Evolutionary conservation across 1,140 invertebrate genomes (phyloP).

Genomic region (Drosophila sechellia): DNA sequence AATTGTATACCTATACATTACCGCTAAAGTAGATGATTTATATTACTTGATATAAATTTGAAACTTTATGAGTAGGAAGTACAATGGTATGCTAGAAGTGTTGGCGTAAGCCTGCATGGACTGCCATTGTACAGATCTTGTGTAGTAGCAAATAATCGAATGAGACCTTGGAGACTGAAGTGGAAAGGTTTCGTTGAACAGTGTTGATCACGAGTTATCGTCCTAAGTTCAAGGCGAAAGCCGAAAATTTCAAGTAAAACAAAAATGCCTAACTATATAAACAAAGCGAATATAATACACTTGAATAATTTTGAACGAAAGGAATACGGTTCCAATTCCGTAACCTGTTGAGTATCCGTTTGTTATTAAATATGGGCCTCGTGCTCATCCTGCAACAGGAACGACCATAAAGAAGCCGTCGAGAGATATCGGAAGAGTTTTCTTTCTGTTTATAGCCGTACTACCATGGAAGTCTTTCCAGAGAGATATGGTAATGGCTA

Average conservation of each 20-base stretch:
- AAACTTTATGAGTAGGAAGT: slow-evolving; percentile 89
- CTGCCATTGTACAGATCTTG: slow-evolving; percentile 86
- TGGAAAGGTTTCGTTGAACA: slow-evolving; percentile 96
- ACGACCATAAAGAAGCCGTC: too few relatives aligned
- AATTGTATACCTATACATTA: too few relatives aligned
- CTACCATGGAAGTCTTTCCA: not conserved
- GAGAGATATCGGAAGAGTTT: too few relatives aligned
- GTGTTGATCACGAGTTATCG: slow-evolving; percentile 86
- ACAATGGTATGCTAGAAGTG: slow-evolving; percentile 85
- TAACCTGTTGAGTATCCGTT: too few relatives aligned
- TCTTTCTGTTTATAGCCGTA: too few relatives aligned
- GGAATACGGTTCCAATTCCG: too few relatives aligned
- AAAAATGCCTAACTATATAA: not conserved
- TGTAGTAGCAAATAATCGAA: slow-evolving; percentile 44
- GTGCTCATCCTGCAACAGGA: too few relatives aligned
- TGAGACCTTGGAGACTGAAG: slow-evolving; percentile 86
- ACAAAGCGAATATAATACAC: not conserved
- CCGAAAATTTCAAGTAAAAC: slow-evolving; percentile 22
- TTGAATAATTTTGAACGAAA: slow-evolving; percentile 2
- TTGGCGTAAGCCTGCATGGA: slow-evolving; percentile 89
- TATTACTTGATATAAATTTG: slow-evolving; percentile 44
- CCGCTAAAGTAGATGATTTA: slow-evolving; percentile 64
- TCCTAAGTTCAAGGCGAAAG: slow-evolving; percentile 86
- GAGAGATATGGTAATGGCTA: too few relatives aligned
- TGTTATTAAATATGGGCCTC: too few relatives aligned